phyloP scores from a whole-genome alignment of 2,888 invertebrate species.

The Andricus quercusramuli region DNA sequence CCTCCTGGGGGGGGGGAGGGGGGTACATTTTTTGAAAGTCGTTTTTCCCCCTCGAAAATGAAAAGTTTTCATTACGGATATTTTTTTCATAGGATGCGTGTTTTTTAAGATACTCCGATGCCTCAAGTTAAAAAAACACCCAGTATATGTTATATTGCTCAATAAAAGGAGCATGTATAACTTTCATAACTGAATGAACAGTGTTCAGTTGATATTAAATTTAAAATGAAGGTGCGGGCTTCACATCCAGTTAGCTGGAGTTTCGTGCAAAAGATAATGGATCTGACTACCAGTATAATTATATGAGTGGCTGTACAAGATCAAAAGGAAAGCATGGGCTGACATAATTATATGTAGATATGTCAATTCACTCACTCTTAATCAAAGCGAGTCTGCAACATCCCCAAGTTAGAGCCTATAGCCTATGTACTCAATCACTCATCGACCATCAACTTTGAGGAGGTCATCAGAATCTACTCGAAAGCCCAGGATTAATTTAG shows the following conservation, averaged over 20 bases:
- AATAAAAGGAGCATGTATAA: background rate
- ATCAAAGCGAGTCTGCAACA: background rate
- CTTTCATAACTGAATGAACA: background rate
- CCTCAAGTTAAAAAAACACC: too few relatives aligned
- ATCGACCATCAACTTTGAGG: background rate
- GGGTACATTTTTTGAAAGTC: too few relatives aligned
- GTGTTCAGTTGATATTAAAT: background rate
- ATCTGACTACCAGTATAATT: background rate
- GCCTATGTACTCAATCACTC: background rate
- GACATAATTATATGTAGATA: background rate
- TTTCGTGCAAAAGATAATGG: constrained; percentile 14
- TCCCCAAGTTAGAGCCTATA: background rate
- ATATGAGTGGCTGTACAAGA: background rate
- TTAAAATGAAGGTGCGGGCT: constrained; percentile 6
- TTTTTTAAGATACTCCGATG: too few relatives aligned
- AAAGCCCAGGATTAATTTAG: too few relatives aligned
- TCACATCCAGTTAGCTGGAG: background rate
- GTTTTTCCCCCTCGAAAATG: too few relatives aligned
- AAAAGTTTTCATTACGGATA: too few relatives aligned
- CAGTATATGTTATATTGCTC: too few relatives aligned
- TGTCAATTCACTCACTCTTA: background rate
- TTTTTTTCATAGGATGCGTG: too few relatives aligned
- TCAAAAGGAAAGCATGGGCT: constrained; percentile 20
- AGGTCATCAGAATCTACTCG: too few relatives aligned
- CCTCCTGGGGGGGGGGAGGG: too few relatives aligned